Percentiles rank a stretch among this genome's conserved stretches.
Evolutionary conservation across 2,113 vertebrate genomes (phyloP).

Genomic region (Oryzias melastigma): DNA sequence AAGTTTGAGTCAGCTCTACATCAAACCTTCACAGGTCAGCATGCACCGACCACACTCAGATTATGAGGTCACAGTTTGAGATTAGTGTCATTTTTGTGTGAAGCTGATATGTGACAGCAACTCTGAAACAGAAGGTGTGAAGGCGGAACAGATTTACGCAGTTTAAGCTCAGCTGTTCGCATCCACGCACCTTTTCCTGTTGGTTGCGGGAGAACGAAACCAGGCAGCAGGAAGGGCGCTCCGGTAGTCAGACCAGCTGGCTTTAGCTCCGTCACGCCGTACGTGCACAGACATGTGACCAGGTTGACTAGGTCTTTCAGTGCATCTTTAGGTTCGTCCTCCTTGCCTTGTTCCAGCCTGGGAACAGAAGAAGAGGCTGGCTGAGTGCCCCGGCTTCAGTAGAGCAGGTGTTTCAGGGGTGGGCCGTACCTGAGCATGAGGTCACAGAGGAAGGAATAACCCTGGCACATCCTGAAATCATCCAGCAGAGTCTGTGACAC

Average conservation of each 20-base stretch:
- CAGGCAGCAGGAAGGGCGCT: conserved; percentile 93
- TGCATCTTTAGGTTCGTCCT: conserved; percentile 93
- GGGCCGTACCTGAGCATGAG: conserved; percentile 89
- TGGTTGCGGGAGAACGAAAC: conserved; percentile 93
- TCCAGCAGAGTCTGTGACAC: conserved; percentile 95
- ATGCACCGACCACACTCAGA: no score
- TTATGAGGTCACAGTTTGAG: no score
- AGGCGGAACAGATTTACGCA: no score
- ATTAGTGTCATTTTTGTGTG: no score
- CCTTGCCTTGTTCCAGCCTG: conserved; percentile 96
- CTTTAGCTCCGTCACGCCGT: conserved; percentile 92
- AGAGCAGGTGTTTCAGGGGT: accelerated
- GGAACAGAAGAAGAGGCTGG: background rate
- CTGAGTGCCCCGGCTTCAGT: background rate
- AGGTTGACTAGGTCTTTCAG: conserved; percentile 96
- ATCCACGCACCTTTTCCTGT: conserved; percentile 87
- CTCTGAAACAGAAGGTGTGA: no score
- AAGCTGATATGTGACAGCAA: no score
- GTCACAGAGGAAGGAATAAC: conserved; percentile 95
- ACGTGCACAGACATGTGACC: conserved; percentile 93
- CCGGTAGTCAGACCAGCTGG: conserved; percentile 92
- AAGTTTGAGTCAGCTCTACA: no score
- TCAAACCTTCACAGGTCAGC: no score
- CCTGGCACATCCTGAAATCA: conserved; percentile 98
- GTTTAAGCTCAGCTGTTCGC: no score